These are phyloP conservation scores for Vireo altiloquus DNA, from an alignment of 2,113 vertebrate genomes.

Conservation along the genomic window DNA sequence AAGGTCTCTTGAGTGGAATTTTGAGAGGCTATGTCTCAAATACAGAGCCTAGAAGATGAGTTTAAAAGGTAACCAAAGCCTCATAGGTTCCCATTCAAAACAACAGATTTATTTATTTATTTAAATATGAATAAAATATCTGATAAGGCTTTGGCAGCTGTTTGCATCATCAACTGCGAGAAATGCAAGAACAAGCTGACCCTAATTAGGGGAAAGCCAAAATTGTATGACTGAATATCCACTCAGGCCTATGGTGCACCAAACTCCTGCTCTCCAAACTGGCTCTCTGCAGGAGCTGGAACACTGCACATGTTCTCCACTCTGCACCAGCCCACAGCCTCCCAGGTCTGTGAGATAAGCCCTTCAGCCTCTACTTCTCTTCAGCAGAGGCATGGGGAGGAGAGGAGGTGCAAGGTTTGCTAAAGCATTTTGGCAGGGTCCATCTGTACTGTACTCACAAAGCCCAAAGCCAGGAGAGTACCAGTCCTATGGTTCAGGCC, in stretches of 20 bases:
- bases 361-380: not conserved
- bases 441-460: not conserved
- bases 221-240: not conserved
- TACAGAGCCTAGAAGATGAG: not conserved
- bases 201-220: not conserved
- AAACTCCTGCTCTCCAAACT: not conserved
- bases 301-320: not conserved
- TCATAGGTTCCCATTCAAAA: not conserved
- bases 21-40: not conserved
- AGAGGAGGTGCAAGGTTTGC: not conserved
- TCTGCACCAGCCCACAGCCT: not conserved
- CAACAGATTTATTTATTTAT: not conserved
- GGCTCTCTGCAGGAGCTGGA: not conserved
- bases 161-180: not conserved
- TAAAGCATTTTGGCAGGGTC: not conserved
- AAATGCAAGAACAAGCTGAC: not conserved
- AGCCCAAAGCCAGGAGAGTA: not conserved
- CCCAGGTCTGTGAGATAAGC: accelerated
- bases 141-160: not conserved
- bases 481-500: not conserved
- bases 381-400: not conserved
- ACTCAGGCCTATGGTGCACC: too few species aligned
- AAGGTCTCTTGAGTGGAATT: not conserved
- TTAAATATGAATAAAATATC: not conserved
- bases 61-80: not conserved